These are phyloP conservation scores for Chrysomallon squamiferum DNA, from an alignment of 1,140 invertebrate species.

Conservation along the genomic window DNA sequence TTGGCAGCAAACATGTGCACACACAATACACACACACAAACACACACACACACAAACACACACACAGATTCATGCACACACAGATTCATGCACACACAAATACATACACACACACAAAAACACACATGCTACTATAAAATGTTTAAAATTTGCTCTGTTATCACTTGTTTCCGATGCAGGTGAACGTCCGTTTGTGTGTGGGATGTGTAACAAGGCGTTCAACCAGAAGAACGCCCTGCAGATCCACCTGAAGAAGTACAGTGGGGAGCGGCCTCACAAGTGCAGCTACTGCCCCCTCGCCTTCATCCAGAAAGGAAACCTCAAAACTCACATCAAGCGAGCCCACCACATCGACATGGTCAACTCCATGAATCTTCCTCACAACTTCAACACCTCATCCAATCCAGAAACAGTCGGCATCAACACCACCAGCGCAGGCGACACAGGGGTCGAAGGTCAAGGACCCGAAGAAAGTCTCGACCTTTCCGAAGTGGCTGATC, in stretches of 20 bases:
- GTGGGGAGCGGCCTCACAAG: slow-evolving; percentile 79
- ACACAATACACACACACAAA: background rate
- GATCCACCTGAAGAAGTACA: slow-evolving; percentile 70
- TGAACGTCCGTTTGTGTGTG: slow-evolving; percentile 88
- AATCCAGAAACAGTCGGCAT: slow-evolving; percentile 7
- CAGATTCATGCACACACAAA: background rate
- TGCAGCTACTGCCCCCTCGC: slow-evolving; percentile 82
- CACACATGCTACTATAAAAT: background rate
- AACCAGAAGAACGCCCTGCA: slow-evolving; percentile 76
- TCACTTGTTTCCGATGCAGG: too few relatives aligned
- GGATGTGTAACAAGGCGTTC: slow-evolving; percentile 90
- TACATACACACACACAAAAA: background rate
- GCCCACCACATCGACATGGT: slow-evolving; percentile 64
- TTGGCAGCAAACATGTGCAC: background rate
- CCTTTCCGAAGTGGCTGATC: slow-evolving; percentile 10
- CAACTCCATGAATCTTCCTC: slow-evolving; percentile 50
- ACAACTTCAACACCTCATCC: slow-evolving; percentile 5
- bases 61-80: background rate
- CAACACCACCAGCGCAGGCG: background rate
- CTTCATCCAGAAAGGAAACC: slow-evolving; percentile 73
- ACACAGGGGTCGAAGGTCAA: slow-evolving; percentile 1
- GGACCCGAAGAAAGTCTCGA: slow-evolving; percentile 10
- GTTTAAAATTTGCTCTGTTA: background rate
- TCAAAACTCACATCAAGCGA: slow-evolving; percentile 70
- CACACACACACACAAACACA: background rate